Conservation (phyloP, 1,140 invertebrate species). For the Apis cerana region DNA sequence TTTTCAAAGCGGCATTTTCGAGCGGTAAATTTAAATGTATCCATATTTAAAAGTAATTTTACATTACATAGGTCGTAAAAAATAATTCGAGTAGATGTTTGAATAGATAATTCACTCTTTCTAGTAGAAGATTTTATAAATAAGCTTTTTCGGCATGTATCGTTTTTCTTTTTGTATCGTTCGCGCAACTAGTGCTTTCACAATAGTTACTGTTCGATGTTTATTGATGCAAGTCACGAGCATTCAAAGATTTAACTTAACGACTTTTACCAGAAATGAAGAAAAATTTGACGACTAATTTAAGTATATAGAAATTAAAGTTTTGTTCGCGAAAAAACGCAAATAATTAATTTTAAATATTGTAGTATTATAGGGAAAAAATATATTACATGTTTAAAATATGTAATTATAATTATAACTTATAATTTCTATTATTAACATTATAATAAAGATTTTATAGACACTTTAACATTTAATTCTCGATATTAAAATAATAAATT, state of each 20-base stretch:
- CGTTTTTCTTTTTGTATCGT: neutral
- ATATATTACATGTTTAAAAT: no score
- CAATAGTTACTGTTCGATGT: neutral
- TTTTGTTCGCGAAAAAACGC: neutral
- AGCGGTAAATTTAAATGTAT: conserved; percentile 25
- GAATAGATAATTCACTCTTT: neutral
- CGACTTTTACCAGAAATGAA: neutral
- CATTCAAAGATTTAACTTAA: neutral
- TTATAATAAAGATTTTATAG: no score
- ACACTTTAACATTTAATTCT: no score
- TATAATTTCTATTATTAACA: no score
- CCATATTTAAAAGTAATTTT: neutral
- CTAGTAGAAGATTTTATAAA: conserved; percentile 17
- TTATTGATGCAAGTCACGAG: conserved; percentile 25
- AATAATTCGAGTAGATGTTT: neutral
- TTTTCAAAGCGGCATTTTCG: neutral
- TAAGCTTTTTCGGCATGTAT: conserved; percentile 5
- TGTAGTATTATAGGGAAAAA: neutral
- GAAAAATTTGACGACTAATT: neutral
- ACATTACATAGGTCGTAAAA: neutral
- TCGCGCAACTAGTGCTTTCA: neutral
- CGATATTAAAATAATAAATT: no score
- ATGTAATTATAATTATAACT: no score
- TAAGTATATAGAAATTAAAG: neutral
- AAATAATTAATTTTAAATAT: neutral